phyloP scores from a whole-genome alignment of 2,888 invertebrate genomes.

The Spatulosminthurus flaviceps region DNA sequence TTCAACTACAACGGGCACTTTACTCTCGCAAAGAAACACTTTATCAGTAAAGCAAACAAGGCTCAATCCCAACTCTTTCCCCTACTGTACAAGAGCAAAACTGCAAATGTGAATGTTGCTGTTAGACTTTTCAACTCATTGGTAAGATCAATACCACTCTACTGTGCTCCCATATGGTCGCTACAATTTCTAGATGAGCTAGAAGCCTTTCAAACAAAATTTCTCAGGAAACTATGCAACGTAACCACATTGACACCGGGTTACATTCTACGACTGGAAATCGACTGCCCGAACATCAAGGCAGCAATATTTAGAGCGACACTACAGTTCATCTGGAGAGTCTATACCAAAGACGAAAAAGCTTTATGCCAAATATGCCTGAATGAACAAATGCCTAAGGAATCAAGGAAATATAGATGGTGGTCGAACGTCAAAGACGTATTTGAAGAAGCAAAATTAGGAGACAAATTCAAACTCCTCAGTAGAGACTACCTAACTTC shows the following conservation, averaged over 20 bases:
- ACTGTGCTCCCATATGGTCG: not conserved
- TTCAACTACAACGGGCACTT: not conserved
- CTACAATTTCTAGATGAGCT: not conserved
- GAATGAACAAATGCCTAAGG: no score
- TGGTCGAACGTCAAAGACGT: no score
- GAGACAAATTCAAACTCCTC: no score
- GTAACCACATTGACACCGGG: not conserved
- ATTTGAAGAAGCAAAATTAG: no score
- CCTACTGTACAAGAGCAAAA: not conserved
- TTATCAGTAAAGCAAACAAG: not conserved
- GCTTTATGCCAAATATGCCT: no score
- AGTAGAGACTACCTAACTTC: no score
- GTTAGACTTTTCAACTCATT: not conserved
- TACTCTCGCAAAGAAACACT: not conserved
- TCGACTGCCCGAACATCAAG: not conserved
- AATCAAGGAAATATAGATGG: no score
- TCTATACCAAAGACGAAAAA: no score
- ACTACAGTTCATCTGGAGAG: not conserved
- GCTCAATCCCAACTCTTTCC: not conserved
- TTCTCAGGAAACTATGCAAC: not conserved
- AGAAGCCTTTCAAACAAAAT: not conserved
- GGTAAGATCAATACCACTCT: not conserved
- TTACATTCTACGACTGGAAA: conserved; percentile 11
- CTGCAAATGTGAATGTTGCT: not conserved
- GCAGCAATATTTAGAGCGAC: not conserved